Percentiles rank a stretch among this genome's conserved stretches.
phyloP scores from a whole-genome alignment of 2,113 vertebrate species.

The Xenopus borealis region DNA sequence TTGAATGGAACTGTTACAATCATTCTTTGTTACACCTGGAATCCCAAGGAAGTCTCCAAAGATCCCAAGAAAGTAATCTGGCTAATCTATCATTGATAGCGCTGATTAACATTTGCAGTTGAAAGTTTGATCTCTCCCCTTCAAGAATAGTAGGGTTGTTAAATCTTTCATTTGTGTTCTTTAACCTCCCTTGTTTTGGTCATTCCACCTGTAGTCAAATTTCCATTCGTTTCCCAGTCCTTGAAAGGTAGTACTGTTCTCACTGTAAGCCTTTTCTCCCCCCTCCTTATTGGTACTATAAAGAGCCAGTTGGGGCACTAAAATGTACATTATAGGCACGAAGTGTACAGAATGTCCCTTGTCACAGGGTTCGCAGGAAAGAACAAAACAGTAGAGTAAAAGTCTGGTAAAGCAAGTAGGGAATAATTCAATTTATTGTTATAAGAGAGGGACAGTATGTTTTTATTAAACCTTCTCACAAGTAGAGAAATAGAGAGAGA shows the following conservation, averaged over 20 bases:
- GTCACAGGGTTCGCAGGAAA: not conserved
- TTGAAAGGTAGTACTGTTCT: conserved; percentile 37
- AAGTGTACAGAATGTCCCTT: not conserved
- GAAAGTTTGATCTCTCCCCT: conserved; percentile 42
- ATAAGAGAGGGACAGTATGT: no score
- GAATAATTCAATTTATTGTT: not conserved
- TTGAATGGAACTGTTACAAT: conserved; percentile 25
- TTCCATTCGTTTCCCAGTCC: conserved; percentile 30
- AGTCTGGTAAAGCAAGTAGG: no score
- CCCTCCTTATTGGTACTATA: not conserved
- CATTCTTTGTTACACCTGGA: conserved; percentile 29
- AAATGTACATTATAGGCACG: not conserved
- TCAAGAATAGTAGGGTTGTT: conserved; percentile 44
- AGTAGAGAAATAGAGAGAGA: no score
- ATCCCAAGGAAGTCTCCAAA: conserved; percentile 38
- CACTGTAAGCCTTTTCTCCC: conserved; percentile 27
- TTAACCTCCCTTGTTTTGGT: conserved; percentile 39
- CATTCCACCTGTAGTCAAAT: conserved; percentile 44
- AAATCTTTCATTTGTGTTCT: conserved; percentile 44
- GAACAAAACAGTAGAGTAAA: not conserved
- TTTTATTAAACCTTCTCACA: no score
- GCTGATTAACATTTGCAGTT: conserved; percentile 42
- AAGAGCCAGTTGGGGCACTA: not conserved
- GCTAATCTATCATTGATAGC: conserved; percentile 40
- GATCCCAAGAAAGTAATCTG: conserved; percentile 43